These are phyloP conservation scores for Nycteola revayana DNA, from an alignment of 2,888 invertebrate species.

Conservation along the genomic window DNA sequence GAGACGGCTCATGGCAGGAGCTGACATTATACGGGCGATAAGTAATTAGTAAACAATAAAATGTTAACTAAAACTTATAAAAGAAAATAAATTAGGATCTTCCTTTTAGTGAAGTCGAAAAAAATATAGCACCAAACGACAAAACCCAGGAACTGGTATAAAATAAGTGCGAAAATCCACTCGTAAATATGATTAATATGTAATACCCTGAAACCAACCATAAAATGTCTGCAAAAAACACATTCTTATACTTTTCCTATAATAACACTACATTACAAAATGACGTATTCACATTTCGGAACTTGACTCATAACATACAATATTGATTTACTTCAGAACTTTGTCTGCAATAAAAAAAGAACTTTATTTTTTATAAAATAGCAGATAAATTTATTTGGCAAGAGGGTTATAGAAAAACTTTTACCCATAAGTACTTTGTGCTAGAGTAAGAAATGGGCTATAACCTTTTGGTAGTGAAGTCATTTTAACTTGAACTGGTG, in stretches of 20 bases:
- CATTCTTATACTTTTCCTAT: conserved; percentile 11
- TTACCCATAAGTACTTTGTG: conserved; percentile 9
- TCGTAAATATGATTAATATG: no score
- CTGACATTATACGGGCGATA: no score
- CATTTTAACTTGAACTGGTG: conserved; percentile 17
- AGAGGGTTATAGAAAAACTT: conserved; percentile 16
- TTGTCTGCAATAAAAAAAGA: background rate
- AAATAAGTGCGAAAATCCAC: no score
- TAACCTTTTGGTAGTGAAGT: conserved; percentile 18
- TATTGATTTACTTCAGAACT: conserved; percentile 12
- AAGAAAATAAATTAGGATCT: no score
- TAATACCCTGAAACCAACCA: background rate
- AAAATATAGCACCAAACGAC: no score
- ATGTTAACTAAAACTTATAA: no score
- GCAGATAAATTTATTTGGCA: no score
- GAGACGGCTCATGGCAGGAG: no score
- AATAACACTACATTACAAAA: conserved; percentile 13
- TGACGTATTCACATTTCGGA: conserved; percentile 16
- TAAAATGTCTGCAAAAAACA: conserved; percentile 5
- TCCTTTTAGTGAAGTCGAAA: no score
- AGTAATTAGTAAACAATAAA: no score
- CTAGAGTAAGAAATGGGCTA: conserved; percentile 11
- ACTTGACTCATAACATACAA: conserved; percentile 13
- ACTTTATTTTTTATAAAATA: background rate
- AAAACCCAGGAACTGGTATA: no score